phyloP scores from a whole-genome alignment of 2,113 vertebrate genomes.

The Centrocercus urophasianus region DNA sequence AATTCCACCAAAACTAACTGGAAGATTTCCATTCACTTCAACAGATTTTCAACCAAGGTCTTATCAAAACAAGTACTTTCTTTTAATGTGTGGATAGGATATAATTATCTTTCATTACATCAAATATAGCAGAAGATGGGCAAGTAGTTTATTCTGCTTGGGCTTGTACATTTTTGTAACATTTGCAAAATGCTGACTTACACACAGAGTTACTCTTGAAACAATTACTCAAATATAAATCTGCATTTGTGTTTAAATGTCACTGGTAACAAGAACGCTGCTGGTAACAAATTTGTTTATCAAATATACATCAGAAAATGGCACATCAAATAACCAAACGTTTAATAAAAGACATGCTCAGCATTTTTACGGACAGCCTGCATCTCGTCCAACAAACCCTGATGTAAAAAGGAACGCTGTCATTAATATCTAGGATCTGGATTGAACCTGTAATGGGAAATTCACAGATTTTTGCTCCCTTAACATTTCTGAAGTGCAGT shows the following conservation, averaged over 20 bases:
- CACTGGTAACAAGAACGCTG: constrained; percentile 52
- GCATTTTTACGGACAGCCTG: constrained; percentile 33
- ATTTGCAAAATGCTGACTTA: constrained; percentile 59
- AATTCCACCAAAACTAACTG: not conserved
- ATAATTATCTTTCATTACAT: constrained; percentile 49
- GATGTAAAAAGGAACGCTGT: not conserved
- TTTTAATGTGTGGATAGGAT: constrained; percentile 37
- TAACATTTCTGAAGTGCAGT: not conserved
- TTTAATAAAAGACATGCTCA: constrained; percentile 54
- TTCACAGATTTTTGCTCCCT: not conserved
- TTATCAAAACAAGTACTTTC: not conserved
- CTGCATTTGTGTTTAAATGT: constrained; percentile 65
- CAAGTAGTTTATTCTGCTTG: constrained; percentile 47
- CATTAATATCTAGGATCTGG: not conserved
- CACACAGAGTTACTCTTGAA: constrained; percentile 30
- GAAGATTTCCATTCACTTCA: constrained; percentile 18
- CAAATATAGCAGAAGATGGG: constrained; percentile 31
- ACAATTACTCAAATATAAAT: constrained; percentile 52
- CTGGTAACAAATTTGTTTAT: constrained; percentile 59
- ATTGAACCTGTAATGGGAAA: constrained; percentile 1
- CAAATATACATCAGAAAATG: constrained; percentile 57
- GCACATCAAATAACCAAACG: constrained; percentile 49
- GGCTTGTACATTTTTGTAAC: constrained; percentile 41
- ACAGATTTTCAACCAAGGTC: not conserved
- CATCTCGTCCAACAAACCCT: not conserved